A percentile compares a stretch with the other conserved stretches of the same genome.
Evolutionary conservation across 37 sponge, comb jelly and placozoan genomes (phyloP).

Genomic region (Ephydatia muelleri): DNA sequence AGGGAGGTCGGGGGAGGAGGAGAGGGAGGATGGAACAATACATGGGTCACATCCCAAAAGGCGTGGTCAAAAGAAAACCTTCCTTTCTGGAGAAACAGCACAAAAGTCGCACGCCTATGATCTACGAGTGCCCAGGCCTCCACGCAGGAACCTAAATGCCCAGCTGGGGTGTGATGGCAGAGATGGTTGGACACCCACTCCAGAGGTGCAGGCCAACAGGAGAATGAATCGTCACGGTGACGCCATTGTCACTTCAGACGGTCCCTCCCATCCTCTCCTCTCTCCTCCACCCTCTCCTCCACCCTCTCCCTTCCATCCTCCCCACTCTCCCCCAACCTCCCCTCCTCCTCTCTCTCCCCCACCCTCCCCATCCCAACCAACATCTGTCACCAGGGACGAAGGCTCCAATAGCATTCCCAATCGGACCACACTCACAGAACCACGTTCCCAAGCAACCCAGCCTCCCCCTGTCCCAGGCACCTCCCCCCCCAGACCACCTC

Average conservation of each 20-base stretch:
- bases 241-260: no score
- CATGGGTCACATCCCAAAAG: background rate
- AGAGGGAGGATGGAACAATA: background rate
- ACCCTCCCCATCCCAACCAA: conserved; percentile 1
- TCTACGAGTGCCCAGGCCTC: no score
- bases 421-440: no score
- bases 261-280: background rate
- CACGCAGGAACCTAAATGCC: no score
- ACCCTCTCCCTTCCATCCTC: background rate
- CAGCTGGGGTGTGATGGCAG: background rate
- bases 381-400: background rate
- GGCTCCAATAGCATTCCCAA: no score
- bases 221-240: no score
- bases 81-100: no score
- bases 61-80: background rate
- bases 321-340: background rate
- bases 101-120: no score
- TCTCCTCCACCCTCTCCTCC: background rate
- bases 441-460: background rate
- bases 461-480: background rate
- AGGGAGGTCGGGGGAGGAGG: background rate
- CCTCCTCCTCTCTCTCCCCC: background rate
- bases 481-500: background rate
- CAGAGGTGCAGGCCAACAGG: no score
- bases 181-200: no score